Percentiles rank a stretch among this genome's conserved stretches.
Evolutionary conservation across 2,113 vertebrate genomes (phyloP).

Genomic region (Prunella himalayana): DNA sequence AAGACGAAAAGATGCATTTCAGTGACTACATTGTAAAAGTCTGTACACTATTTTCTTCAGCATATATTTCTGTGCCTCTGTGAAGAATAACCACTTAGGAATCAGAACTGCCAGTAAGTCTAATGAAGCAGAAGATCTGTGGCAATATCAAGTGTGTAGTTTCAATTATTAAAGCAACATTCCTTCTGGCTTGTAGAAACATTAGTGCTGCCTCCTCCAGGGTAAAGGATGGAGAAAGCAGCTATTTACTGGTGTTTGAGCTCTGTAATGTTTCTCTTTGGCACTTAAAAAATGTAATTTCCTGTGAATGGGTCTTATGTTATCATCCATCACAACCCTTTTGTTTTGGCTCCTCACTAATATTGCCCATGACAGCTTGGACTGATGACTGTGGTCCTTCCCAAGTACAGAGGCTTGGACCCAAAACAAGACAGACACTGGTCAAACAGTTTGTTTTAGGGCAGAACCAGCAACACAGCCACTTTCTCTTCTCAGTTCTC

Average conservation of each 20-base stretch:
- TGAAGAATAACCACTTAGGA: neutral
- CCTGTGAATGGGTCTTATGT: neutral
- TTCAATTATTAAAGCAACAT: slow-evolving; percentile 24
- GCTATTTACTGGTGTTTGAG: neutral
- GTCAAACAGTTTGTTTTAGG: neutral
- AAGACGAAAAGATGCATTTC: neutral
- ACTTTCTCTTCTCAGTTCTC: neutral
- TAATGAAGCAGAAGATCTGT: neutral
- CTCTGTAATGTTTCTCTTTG: neutral
- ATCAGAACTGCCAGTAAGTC: neutral
- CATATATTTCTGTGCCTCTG: neutral
- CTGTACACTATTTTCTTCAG: neutral
- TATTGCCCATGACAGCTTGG: neutral
- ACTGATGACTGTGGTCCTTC: neutral
- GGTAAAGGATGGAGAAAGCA: neutral
- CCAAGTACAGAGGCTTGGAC: neutral
- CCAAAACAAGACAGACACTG: neutral
- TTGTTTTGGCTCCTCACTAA: neutral
- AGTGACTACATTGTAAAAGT: neutral
- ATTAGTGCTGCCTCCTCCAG: neutral
- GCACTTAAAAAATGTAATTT: slow-evolving; percentile 45
- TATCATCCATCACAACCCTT: slow-evolving; percentile 11
- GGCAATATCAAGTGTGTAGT: neutral
- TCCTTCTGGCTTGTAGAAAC: neutral
- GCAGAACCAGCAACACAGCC: neutral